Percentiles rank a stretch among this genome's conserved stretches.
These are phyloP conservation scores for Pangasius sanitwongsei DNA, from an alignment of 2,797 vertebrate genomes.

Conservation along the genomic window DNA sequence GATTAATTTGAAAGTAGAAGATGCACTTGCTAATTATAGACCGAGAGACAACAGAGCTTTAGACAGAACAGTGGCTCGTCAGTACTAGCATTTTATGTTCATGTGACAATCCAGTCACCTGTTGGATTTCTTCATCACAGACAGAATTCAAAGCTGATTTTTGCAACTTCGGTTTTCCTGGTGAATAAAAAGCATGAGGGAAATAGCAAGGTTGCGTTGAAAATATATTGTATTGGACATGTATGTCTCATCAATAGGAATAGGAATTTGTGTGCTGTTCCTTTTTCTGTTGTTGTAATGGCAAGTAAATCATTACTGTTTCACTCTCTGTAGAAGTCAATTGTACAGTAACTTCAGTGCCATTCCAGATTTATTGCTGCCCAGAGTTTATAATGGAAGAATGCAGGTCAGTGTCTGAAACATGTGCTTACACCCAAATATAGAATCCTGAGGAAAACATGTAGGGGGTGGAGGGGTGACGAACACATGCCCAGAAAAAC, in stretches of 20 bases:
- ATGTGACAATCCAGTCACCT: conserved; percentile 44
- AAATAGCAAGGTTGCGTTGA: not conserved
- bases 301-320: not conserved
- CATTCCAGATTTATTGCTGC: conserved; percentile 11
- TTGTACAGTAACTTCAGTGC: not conserved
- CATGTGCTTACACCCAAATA: conserved; percentile 44
- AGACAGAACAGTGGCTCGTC: not conserved
- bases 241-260: not conserved
- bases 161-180: conserved; percentile 15
- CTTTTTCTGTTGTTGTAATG: not conserved
- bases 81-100: conserved; percentile 7
- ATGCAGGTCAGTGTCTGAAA: conserved; percentile 24
- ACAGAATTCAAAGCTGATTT: conserved; percentile 33
- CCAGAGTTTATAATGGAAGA: not conserved
- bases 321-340: not conserved
- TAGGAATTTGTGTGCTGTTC: not conserved
- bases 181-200: not conserved
- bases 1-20: not conserved
- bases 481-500: conserved; percentile 35
- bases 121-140: conserved; percentile 9
- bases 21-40: conserved; percentile 44
- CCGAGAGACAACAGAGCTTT: not conserved
- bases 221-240: not conserved
- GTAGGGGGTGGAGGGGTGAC: conserved; percentile 23
- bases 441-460: conserved; percentile 40